Evolutionary conservation across 2,888 invertebrate genomes (phyloP).

Genomic region (Caenorhabditis macrosperma): DNA sequence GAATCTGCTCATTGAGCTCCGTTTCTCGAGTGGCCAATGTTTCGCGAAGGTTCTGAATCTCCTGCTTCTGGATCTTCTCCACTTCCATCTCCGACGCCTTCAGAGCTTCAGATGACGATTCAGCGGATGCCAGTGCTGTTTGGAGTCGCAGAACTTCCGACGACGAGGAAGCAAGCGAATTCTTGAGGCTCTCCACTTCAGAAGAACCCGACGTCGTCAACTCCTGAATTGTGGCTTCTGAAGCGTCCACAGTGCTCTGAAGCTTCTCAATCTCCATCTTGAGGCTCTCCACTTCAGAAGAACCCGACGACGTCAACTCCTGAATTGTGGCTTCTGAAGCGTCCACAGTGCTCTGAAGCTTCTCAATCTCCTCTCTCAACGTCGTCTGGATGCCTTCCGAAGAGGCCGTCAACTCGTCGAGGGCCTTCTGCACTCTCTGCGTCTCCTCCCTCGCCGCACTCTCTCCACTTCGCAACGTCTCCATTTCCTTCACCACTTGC

Average conservation of each 20-base stretch:
- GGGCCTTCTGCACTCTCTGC: conserved; percentile 2
- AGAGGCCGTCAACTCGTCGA: conserved; percentile 11
- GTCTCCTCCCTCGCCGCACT: conserved; percentile 2
- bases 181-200: background rate
- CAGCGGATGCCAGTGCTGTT: background rate
- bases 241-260: background rate
- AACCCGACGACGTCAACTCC: background rate
- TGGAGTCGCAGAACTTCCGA: too few relatives aligned
- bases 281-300: background rate
- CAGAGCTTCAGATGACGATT: background rate
- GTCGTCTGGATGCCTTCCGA: background rate
- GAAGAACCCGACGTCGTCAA: background rate
- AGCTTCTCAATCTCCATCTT: background rate
- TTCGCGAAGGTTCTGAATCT: background rate
- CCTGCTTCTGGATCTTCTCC: background rate
- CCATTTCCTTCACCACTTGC: background rate
- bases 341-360: background rate
- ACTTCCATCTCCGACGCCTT: background rate
- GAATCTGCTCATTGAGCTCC: background rate
- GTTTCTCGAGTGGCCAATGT: background rate
- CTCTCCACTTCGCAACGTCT: conserved; percentile 2
- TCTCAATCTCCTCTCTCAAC: conserved; percentile 4
- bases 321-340: background rate
- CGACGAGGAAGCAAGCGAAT: too few relatives aligned
- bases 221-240: background rate